Base-by-base conservation (phyloP, 2,888 invertebrate species). In the Ormia ochracea region DNA sequence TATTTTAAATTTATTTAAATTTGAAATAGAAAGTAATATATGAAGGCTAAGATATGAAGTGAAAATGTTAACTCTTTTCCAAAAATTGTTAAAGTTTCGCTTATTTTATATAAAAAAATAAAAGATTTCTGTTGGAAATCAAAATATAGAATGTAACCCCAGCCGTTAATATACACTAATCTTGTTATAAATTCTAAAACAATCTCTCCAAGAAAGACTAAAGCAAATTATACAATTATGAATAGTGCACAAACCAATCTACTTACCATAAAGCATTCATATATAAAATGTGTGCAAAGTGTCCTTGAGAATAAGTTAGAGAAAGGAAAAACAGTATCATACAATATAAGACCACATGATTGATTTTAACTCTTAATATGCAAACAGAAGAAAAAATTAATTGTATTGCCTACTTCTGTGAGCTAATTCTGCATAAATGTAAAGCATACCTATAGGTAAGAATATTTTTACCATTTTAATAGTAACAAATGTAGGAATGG, bases 351-450 rank as follows among this genome's bases (percentile, higher is more conserved):
- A 6, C 23, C 33, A 33, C 21, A 21, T 23, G 33, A 63, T 63
- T 50, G 33, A 36, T 33, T 63, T 48, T 2, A 31, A 26, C 3
- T n/a, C 26, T 26, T 38, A 48, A 33, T n/a, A n/a, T n/a, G 38
- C 19, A 4, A 50, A 52, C 52, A 56, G 23, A 43, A 56, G 21
- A 9, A 19, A 19, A 12, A 50, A 17, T 59, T 9, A 41, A 43
- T 56, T 45, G 14, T n/a, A 41, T 21, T 28, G 66, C 66, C 66
- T 59, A 68, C 75, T 48, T 74, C 59, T 21, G 17, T n/a, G 66
- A 2, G 17, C 9, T 9, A 14, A 4, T 56, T 33, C 14, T 43
- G 23, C 36, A 14, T 38, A 12, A 54, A 43, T 45, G 0, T 36
- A 33, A 36, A 69, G 59, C 31, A 21, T 41, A 31, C 2, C n/a